Base-by-base conservation (phyloP, 2,888 invertebrate species). In the Aphodius granarius region DNA sequence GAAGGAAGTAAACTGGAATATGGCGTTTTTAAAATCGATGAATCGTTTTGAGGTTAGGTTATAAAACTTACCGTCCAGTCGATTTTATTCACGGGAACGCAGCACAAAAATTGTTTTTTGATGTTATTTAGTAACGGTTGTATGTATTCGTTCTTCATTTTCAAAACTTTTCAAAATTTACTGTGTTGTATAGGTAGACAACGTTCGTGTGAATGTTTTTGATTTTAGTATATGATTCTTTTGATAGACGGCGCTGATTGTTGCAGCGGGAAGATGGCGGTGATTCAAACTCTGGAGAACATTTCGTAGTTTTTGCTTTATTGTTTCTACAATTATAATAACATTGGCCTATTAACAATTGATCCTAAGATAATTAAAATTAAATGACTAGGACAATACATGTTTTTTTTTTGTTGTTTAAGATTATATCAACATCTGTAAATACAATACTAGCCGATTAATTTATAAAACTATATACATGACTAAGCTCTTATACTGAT, bases 71-170 rank as follows among this genome's bases (percentile, higher is more conserved):
- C 82, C 76, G 75, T 72, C 80, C 80, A 82, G 6, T 76, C 66
- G 70, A 82, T 79, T 71, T 78, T 77, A 73, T 76, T 74, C 64
- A 81, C 74, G 64, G 85, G 82, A n/a, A 82, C 78, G 74, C 81
- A 80, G 78, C 84, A 85, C 76, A 86, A 79, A 81, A 86, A 86
- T 73, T 86, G 84, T 79, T 83, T 85, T 74, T 79, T 78, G 71
- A 84, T 78, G 20, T 74, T 16, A 16, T 20, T 21, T 19, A 72
- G 20, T 9, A 63, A 64, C 13, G n/a, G 3, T 6, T 62, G 63
- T 3, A 17, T 18, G 15, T 72, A 15, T 1, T 16, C 20, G 16
- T 73, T n/a, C 9, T 0, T 20, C 22, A 73, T 73, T 13, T 65
- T 63, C 0, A 43, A 43, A 43, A 43, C 13, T 3, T 43, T 43